phyloP scores from a whole-genome alignment of 2,113 vertebrate species.

The Prionailurus viverrinus region DNA sequence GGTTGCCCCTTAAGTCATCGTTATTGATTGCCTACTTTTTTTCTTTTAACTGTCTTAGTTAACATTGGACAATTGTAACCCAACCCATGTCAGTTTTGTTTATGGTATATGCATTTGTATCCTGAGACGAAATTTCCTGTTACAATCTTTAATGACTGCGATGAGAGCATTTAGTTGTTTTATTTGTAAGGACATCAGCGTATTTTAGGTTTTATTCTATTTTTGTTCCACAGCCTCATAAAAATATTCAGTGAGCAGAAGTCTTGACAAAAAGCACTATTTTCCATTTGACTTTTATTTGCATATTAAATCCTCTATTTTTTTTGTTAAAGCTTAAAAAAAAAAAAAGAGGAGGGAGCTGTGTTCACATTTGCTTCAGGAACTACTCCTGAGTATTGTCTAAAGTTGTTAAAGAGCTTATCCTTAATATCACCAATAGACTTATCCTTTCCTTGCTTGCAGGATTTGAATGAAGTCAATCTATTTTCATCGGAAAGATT shows the following conservation, averaged over 20 bases:
- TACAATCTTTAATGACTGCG: not conserved
- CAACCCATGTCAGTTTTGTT: not conserved
- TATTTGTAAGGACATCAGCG: not conserved
- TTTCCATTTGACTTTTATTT: not conserved
- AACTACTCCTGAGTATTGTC: not conserved
- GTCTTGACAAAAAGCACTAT: not conserved
- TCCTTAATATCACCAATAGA: not conserved
- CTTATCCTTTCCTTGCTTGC: not conserved
- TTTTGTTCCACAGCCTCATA: not conserved
- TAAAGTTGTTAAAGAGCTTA: not conserved
- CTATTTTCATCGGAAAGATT: slow-evolving; percentile 47
- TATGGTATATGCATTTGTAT: not conserved
- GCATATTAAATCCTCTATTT: not conserved
- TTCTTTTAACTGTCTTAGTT: not conserved
- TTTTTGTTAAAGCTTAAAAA: not conserved
- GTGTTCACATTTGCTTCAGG: not conserved
- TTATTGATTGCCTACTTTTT: not conserved
- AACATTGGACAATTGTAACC: not conserved
- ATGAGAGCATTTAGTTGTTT: not conserved
- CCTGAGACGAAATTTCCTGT: not conserved
- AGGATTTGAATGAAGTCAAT: not conserved
- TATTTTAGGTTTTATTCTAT: not conserved
- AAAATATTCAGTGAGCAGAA: not conserved
- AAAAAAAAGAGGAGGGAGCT: not conserved
- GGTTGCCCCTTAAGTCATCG: not conserved